Base-by-base conservation (phyloP, 1,140 invertebrate species). In the Fopius arisanus region DNA sequence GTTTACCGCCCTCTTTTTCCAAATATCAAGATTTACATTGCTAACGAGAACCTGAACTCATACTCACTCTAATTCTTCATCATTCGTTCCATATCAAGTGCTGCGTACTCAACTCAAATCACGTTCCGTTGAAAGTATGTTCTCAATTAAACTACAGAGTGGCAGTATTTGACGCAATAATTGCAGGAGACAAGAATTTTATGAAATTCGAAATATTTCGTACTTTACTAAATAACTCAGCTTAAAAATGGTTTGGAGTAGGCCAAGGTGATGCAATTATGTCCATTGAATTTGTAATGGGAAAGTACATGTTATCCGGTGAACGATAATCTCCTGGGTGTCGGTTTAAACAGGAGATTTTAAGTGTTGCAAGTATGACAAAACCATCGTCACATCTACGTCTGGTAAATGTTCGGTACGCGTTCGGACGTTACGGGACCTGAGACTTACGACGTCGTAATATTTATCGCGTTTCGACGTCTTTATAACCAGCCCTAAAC, bases 401-500 rank as follows among this genome's bases (percentile, higher is more conserved):
- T 33, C 33, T 37, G 31, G n/a, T 68, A 26, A 37, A 41, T 68
- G 66, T 41, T 28, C 33, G 2, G 19, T 1, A 48, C 16, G 66
- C 40, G 23, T 40, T 48, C n/a, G 33, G 66, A 16, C 31, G 75
- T 78, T 74, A 80, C 77, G 66, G 43, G 37, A 41, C 51, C 75
- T 74, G 72, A 54, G 54, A 75, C 79, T 82, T 81, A 82, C 74
- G 80, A 78, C 70, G 69, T 73, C 78, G 78, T 81, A 83, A 84
- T 83, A 82, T 84, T 84, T 82, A 82, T 84, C 76, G 80, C 74
- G 71, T 71, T 82, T 80, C 78, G 75, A 79, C 74, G 72, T 72
- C 66, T 77, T 80, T 79, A 80, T 78, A 81, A 68, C 66, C 75
- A 72, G 70, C 40, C 71, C 43, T 73, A 77, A 82, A 83, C 72